Percentiles rank a stretch among this genome's conserved stretches.
Evolutionary conservation across 92 coral and sea anemone genomes (phyloP).

Genomic region (Galaxea fascicularis): DNA sequence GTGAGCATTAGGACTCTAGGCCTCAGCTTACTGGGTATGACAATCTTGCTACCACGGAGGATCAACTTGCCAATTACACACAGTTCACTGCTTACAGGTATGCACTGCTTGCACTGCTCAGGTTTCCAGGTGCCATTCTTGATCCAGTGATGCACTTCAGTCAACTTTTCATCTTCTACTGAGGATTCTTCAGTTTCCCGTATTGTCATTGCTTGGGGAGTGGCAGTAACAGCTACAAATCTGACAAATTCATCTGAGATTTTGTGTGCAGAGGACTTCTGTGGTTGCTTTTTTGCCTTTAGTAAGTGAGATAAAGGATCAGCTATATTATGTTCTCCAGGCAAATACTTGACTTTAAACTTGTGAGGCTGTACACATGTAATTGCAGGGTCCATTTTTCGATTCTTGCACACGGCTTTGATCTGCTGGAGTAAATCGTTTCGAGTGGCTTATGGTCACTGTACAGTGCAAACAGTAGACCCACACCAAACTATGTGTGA

Average conservation of each 20-base stretch:
- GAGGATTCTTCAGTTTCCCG: conserved; percentile 47
- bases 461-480: too few species aligned
- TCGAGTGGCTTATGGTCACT: background rate
- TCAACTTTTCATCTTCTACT: conserved; percentile 27
- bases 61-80: conserved; percentile 21
- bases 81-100: conserved; percentile 20
- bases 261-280: background rate
- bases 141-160: background rate
- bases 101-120: conserved; percentile 33
- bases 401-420: background rate
- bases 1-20: conserved; percentile 33
- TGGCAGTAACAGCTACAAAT: conserved; percentile 54
- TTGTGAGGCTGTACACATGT: background rate
- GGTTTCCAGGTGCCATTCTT: conserved; percentile 20
- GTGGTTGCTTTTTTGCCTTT: background rate
- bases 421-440: background rate
- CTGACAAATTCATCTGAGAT: conserved; percentile 35
- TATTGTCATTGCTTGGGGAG: conserved; percentile 46
- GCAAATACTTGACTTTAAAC: conserved; percentile 12
- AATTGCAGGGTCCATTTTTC: background rate
- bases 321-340: conserved; percentile 17
- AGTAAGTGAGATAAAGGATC: conserved; percentile 38
- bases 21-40: conserved; percentile 52
- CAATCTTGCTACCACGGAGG: conserved; percentile 43
- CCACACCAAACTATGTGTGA: too few species aligned